Base-by-base conservation (phyloP, 2,113 vertebrate genomes). In the Baryphthengus martii region DNA sequence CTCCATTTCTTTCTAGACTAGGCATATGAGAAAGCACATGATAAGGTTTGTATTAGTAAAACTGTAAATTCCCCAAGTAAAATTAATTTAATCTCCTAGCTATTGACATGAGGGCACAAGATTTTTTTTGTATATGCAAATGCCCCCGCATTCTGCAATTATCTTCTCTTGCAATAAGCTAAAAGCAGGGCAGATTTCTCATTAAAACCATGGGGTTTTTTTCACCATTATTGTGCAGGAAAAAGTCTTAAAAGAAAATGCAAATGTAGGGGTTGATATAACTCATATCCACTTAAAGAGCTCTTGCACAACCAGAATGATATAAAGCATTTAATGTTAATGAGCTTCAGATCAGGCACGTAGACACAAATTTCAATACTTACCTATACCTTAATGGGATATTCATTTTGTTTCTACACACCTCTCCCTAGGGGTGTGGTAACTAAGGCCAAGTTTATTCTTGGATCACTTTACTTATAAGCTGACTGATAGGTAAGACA, bases 401-500 rank as follows among this genome's bases (percentile, higher is more conserved):
- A 76, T 72, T 66, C 28, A 61, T 92, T 91, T 88, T 89, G 37
- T 52, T 93, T 67, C 78, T 45, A 24, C 24, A 59, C 62, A 80
- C 52, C 49, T 92, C 50, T 81, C 68, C 66, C 47, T 14, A 52
- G 5, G 71, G 79, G 7, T 40, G 42, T 67, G 23, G 29, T 67
- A 93, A 47, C 24, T 50, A 35, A 89, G 33, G 47, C 88, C 44
- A 80, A 63, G 35, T 95, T 93, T 95, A 89, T 89, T 92, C 91
- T 75, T 81, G 80, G 47, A 81, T 63, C 0, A 0, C 58, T 85
- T 94, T 80, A 70, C 62, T 65, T 61, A 20, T 35, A 67, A 56
- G 0, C 16, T 71, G 24, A 42, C n/a, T 50, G 66, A 80, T 45
- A 50, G 42, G 26, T 61, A 87, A 87, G 45, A 13, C 73, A 85